Evolutionary conservation across 2,113 vertebrate genomes (phyloP), one percentile per base, ranked within the genome.

Genomic region (Zingel zingel): DNA sequence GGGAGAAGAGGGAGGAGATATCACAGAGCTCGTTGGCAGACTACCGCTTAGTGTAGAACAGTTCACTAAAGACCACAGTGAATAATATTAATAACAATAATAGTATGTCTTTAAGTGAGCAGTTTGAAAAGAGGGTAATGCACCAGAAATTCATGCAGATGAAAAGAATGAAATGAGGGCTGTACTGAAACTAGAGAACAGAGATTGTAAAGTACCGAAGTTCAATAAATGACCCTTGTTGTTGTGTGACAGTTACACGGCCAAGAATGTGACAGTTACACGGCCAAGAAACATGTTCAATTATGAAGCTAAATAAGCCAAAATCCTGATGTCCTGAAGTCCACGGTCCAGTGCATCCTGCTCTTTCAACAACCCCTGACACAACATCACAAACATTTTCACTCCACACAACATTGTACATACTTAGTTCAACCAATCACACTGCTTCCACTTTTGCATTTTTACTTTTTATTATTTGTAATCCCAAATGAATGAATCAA

Each of bases 181-280:
- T 48, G 53, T 27, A 19, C 5, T 67, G 16, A 74, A 75, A 72
- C 23, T 11, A 77, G 45, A 74, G 48, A 0, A 53, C 36, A 85
- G 61, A 66, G 54, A 47, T 21, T 19, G 74, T 1, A 30, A 63
- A 66, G 39, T 30, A 70, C 54, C 66, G 14, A 27, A 56, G 39
- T 82, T 69, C 53, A 74, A 86, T 83, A 86, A 88, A 88, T 66
- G 70, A 73, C 18, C 39, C 68, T 85, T 89, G 84, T 74, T 77
- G 69, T 57, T 80, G 69, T 73, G 66, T 71, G 70, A 82, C 66
- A 64, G 77, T 67, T 62, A 81, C 75, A 74, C 25, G 0, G 54
- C 59, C 51, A 77, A 74, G 61, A 77, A 79, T 73, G 66, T 71
- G 70, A 82, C 66, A 64, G 77, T 67, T 62, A 81, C 75, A 74